Base-by-base conservation (phyloP, 30 jellyfish, hydroid and myxozoan genomes). In the Mastigias papua region DNA sequence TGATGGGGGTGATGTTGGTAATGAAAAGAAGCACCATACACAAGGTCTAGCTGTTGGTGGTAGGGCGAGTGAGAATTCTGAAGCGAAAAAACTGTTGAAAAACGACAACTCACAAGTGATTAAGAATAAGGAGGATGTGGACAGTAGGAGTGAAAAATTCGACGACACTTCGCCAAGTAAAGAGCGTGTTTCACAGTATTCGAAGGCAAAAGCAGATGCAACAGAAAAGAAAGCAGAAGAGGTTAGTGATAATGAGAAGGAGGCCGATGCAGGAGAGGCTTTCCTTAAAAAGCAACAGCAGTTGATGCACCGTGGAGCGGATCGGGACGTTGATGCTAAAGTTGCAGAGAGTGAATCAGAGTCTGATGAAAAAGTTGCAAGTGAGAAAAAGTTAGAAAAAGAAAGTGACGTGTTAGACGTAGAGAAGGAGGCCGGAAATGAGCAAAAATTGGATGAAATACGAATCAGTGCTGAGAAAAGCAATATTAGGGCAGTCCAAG, bases 221-320 rank as follows among this genome's bases (percentile, higher is more conserved):
- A 29, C 25, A 31, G 66, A 34, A 1, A 76, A 57, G 27, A 50
- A 13, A 28, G 73, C 27, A 5, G 64, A 80, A 61, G 37, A 65
- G 27, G 69, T 29, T 48, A 51, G 26, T 9, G 80, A 63, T 1
- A 68, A 8, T 32, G 49, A 70, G 15, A 71, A 83, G 69, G 81
- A 51, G 7, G 51, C 19, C 20, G 85, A 69, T 58, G 28, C 54
- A 5, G 92, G 86, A 9, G 61, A 75, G n/a, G 35, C 86, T 31
- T 69, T 83, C 28, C 58, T 83, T 29, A 69, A 48, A 34, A 70
- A 37, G 71, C 92, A 83, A 28, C 92, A 83, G 48, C 80, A 69
- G 37, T 58, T 83, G 42, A 31, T 83, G 80, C 86, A 69, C 83
- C 48, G 83, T 30, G 35, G 34, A 23, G 25, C 35, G 34, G 33